A percentile compares a stretch with the other conserved stretches of the same genome.
Conservation (phyloP, 1,140 invertebrate species). For the Drosophila lini region DNA sequence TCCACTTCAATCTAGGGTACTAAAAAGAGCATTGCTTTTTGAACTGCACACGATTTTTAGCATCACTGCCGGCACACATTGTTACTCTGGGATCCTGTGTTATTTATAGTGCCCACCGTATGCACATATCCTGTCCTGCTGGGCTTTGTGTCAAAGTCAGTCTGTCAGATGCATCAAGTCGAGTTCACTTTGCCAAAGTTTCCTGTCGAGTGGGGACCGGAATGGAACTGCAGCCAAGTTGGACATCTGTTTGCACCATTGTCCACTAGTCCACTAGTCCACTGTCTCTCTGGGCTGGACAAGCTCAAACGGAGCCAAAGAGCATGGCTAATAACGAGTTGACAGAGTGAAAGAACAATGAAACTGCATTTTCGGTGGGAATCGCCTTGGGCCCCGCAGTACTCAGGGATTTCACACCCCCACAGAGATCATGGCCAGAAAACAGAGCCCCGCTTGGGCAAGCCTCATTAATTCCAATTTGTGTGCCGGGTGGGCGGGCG, state of each 20-base stretch:
- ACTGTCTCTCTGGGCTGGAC: slow-evolving; percentile 3
- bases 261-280: slow-evolving; percentile 1
- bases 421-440: slow-evolving; percentile 13
- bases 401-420: slow-evolving; percentile 20
- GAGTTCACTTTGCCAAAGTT: slow-evolving; percentile 37
- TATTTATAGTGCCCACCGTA: slow-evolving; percentile 58
- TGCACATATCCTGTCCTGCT: slow-evolving; percentile 16
- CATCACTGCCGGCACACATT: slow-evolving; percentile 22
- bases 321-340: slow-evolving; percentile 61
- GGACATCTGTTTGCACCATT: slow-evolving; percentile 50
- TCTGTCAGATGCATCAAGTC: slow-evolving; percentile 53
- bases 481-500: slow-evolving; percentile 9
- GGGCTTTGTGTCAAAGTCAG: slow-evolving; percentile 66
- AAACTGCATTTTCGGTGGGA: slow-evolving; percentile 33
- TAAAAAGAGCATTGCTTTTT: neutral
- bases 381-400: neutral
- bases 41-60: neutral
- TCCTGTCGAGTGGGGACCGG: slow-evolving; percentile 16
- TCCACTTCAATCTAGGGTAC: neutral
- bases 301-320: slow-evolving; percentile 33
- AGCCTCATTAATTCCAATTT: slow-evolving; percentile 35
- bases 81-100: slow-evolving; percentile 38
- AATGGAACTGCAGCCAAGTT: slow-evolving; percentile 55
- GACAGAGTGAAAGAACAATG: slow-evolving; percentile 26
- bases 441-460: neutral